Conservation (phyloP, 2,113 vertebrate species). For the Callipepla californica region DNA sequence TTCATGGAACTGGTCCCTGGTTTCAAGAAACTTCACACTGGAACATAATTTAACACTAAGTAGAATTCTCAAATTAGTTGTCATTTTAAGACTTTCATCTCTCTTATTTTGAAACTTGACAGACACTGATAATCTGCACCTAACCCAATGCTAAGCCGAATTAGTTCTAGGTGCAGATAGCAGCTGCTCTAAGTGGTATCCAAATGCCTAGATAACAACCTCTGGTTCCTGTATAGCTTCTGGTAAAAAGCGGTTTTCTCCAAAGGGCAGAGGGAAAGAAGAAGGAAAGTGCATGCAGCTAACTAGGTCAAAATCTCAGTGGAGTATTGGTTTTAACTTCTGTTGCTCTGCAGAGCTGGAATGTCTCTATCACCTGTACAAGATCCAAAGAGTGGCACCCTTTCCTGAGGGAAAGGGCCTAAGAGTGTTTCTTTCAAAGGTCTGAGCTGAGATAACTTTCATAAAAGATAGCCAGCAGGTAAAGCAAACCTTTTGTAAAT, state of each 20-base stretch:
- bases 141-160: neutral
- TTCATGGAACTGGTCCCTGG: neutral
- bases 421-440: neutral
- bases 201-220: neutral
- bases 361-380: fast-evolving
- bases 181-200: neutral
- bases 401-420: neutral
- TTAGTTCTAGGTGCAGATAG: neutral
- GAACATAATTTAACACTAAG: slow-evolving; percentile 9
- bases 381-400: neutral
- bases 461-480: neutral
- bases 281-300: neutral
- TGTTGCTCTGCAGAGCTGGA: neutral
- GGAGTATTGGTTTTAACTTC: neutral
- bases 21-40: neutral
- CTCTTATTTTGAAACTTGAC: neutral
- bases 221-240: neutral
- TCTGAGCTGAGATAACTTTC: neutral
- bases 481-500: neutral
- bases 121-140: neutral
- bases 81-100: neutral
- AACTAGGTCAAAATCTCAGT: neutral
- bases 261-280: neutral
- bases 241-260: neutral
- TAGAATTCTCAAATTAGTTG: neutral